These are phyloP conservation scores for Tanytarsus gracilentus DNA, from an alignment of 2,888 invertebrate genomes.

Conservation along the genomic window DNA sequence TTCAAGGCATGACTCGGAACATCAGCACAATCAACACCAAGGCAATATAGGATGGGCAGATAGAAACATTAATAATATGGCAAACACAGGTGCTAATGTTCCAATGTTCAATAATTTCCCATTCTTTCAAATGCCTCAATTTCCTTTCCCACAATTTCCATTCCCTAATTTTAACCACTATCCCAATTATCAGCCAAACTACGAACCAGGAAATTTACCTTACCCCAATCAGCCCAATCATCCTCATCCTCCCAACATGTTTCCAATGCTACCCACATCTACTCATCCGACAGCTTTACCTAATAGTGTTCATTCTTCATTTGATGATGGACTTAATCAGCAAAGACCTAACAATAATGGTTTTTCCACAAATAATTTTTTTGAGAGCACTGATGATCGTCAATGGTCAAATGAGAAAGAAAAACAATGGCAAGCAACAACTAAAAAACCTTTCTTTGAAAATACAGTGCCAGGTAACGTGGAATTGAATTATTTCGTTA, in stretches of 20 bases:
- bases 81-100: not conserved
- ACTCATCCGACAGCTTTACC: too few relatives aligned
- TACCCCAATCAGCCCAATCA: not conserved
- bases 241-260: not conserved
- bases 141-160: not conserved
- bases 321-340: not conserved
- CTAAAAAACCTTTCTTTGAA: conserved; percentile 19
- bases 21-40: not conserved
- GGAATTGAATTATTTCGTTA: not conserved
- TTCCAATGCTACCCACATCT: too few relatives aligned
- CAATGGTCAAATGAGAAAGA: conserved; percentile 16
- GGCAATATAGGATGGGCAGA: conserved; percentile 6
- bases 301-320: not conserved
- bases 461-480: conserved; percentile 14
- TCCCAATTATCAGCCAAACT: not conserved
- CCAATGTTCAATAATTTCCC: not conserved
- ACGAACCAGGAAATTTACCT: too few relatives aligned
- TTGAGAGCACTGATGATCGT: not conserved
- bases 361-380: conserved; percentile 2
- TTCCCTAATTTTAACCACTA: not conserved
- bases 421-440: conserved; percentile 19
- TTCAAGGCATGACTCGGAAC: not conserved
- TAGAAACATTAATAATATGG: not conserved
- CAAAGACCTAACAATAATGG: not conserved
- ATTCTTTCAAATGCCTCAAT: not conserved